A percentile compares a stretch with the other conserved stretches of the same genome.
These are phyloP conservation scores for Vicugna pacos DNA, from an alignment of 2,113 vertebrate genomes.

Conservation along the genomic window DNA sequence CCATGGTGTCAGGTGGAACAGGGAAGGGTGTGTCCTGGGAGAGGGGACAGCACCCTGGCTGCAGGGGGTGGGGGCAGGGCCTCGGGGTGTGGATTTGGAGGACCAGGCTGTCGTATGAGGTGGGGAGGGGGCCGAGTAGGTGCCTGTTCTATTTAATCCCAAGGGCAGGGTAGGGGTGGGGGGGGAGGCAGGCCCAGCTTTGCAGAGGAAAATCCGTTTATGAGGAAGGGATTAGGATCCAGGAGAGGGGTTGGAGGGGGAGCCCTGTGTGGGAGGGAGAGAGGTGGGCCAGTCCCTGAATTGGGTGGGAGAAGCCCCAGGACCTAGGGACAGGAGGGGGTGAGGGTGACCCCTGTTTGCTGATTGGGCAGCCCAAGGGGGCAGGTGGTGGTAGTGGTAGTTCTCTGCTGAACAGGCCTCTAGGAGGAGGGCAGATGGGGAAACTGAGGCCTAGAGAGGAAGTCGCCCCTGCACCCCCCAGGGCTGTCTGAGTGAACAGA, in stretches of 20 bases:
- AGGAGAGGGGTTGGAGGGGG: neutral
- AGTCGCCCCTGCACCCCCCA: neutral
- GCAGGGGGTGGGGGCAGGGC: neutral
- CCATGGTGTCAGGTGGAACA: neutral
- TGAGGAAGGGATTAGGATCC: conserved; percentile 59
- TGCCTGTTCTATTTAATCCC: conserved; percentile 34
- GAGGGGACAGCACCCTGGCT: too few species aligned
- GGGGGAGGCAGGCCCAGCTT: neutral
- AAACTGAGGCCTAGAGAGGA: neutral
- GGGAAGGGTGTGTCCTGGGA: neutral
- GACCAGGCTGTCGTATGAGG: neutral
- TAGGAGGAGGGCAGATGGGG: neutral
- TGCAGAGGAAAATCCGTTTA: conserved; percentile 74
- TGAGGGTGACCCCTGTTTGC: neutral
- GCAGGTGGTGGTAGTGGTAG: too few species aligned
- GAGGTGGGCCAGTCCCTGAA: rapidly evolving
- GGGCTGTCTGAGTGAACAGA: neutral
- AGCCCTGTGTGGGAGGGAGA: neutral
- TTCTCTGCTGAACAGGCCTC: neutral
- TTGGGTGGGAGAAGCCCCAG: neutral
- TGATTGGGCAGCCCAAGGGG: rapidly evolving
- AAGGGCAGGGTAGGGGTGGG: neutral
- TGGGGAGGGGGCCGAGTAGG: neutral
- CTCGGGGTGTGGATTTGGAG: neutral
- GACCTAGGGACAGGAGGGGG: neutral